A percentile compares a stretch with the other conserved stretches of the same genome.
These are phyloP conservation scores for Atta colombica DNA, from an alignment of 1,140 invertebrate genomes.

Conservation along the genomic window DNA sequence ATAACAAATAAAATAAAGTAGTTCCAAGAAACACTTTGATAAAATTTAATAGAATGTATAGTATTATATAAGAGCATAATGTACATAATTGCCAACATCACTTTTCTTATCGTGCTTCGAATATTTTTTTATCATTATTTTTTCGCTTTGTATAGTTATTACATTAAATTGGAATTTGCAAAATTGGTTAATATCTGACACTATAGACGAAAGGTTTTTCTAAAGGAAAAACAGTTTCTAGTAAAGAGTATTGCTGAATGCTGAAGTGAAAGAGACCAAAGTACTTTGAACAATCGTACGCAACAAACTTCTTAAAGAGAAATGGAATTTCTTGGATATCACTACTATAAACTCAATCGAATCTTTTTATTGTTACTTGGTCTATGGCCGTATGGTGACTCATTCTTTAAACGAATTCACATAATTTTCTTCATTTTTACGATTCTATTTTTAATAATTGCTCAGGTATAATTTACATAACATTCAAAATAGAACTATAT, in stretches of 20 bases:
- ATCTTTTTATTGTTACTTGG: slow-evolving; percentile 15
- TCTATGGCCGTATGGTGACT: slow-evolving; percentile 24
- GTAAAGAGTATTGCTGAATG: neutral
- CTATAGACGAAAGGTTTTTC: neutral
- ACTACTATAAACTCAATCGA: slow-evolving; percentile 50
- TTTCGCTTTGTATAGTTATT: neutral
- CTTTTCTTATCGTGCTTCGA: neutral
- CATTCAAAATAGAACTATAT: too few species aligned
- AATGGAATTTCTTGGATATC: slow-evolving; percentile 50
- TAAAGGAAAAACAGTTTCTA: slow-evolving; percentile 3
- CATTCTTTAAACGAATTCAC: neutral
- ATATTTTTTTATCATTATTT: neutral
- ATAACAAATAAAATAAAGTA: neutral
- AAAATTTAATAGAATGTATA: neutral
- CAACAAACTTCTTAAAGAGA: neutral
- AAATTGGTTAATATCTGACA: slow-evolving; percentile 20
- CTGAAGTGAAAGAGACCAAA: neutral
- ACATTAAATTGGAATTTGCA: slow-evolving; percentile 9
- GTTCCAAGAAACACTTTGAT: neutral
- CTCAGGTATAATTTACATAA: slow-evolving; percentile 26
- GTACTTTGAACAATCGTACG: neutral
- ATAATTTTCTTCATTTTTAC: neutral
- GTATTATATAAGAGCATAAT: slow-evolving; percentile 26
- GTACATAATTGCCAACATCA: slow-evolving; percentile 34
- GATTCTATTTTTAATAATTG: neutral